Evolutionary conservation across 2,113 vertebrate genomes (phyloP).

Genomic region (Hystrix cristata): DNA sequence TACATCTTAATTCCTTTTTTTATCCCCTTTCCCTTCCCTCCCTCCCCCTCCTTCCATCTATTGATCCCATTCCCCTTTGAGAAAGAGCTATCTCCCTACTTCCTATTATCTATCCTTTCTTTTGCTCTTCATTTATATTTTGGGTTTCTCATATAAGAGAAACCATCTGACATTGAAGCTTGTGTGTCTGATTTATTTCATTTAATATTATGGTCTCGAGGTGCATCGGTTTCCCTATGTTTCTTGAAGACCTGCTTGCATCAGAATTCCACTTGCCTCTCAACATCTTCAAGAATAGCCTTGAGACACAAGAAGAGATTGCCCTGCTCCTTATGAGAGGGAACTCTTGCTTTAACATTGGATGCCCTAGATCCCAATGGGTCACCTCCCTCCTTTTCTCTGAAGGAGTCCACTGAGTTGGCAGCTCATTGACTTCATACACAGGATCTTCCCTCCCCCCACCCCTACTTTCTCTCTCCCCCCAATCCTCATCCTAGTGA

Average conservation of each 20-base stretch:
- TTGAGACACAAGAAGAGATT: background rate
- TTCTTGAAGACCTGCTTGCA: background rate
- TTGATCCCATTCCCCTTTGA: background rate
- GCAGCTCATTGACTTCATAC: background rate
- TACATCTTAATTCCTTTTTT: background rate
- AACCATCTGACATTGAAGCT: background rate
- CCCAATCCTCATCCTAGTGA: background rate
- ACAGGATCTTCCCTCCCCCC: rapidly evolving
- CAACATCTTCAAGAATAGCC: background rate
- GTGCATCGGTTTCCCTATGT: background rate
- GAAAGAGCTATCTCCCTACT: background rate
- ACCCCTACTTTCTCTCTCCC: rapidly evolving
- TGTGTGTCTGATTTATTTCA: background rate
- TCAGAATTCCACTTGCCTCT: too few relatives aligned
- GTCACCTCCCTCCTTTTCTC: background rate
- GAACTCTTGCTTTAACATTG: too few relatives aligned
- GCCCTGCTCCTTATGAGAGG: rapidly evolving
- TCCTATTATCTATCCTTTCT: background rate
- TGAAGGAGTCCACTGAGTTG: background rate
- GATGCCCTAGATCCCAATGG: background rate
- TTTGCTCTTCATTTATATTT: background rate
- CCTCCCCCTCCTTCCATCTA: background rate
- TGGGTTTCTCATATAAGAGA: background rate
- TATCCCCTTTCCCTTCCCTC: background rate
- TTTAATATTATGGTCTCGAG: background rate